Base-by-base conservation (phyloP, 2,113 vertebrate species). In the Pollachius pollachius region DNA sequence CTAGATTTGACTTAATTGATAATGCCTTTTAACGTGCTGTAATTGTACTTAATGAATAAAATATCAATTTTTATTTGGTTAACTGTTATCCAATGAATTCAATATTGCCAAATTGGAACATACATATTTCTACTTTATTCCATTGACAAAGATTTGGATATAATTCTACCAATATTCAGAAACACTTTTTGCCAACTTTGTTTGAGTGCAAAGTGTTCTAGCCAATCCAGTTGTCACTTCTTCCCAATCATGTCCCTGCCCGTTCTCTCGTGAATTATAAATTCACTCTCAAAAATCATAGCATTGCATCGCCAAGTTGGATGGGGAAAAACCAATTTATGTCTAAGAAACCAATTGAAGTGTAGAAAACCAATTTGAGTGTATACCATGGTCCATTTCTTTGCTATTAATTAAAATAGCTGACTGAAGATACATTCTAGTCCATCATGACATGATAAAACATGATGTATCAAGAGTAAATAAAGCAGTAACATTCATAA, bases 381-480 rank as follows among this genome's bases (percentile, higher is more conserved):
- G 41, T 70, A 71, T 15, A 74, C 13, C 16, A 37, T 48, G 68
- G 57, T 34, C 54, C 23, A 54, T 58, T 68, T 34, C 12, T 25
- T 19, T 18, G 16, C 1, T 66, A 17, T 4, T 17, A 52, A 67
- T 67, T 59, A 57, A 64, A 66, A 62, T 34, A 21, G 63, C 65
- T 19, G 25, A 62, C 34, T 71, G 71, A 77, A 73, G 34, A 54
- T 52, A 30, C 65, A 64, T 41, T 68, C 27, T 48, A 58, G 60
- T 58, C 64, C 8, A 68, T n/a, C 65, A 15, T 3, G 66, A 48
- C 61, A 62, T 61, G 64, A 57, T 3, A 3, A 18, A 67, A 65
- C 1, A 52, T 68, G 72, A 17, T 48, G 37, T n/a, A 52, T 69
- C 19, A 7, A 66, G 57, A 48, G 41, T 13, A 48, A 48, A 48